Base-by-base conservation (phyloP, 2,113 vertebrate genomes). In the Colaptes auratus region DNA sequence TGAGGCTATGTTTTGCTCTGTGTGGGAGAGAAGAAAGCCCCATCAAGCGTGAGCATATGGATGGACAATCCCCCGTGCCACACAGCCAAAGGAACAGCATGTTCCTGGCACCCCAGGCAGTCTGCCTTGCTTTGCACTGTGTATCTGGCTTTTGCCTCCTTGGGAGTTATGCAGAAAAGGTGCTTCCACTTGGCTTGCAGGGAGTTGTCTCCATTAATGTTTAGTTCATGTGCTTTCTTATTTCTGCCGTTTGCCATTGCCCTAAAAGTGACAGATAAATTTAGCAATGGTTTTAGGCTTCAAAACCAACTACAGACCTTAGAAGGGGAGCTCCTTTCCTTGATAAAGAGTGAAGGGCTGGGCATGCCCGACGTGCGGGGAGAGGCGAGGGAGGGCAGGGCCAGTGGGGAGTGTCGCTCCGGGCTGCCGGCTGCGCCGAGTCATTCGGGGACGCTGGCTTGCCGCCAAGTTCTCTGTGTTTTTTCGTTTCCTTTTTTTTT, bases 381-480 rank as follows among this genome's bases (percentile, higher is more conserved):
- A 84, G 84, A 91, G 70, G 35, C 79, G 70, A 46, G 61, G 78
- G 89, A 75, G 70, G 70, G 83, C 44, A 19, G 42, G 33, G 67
- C 66, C 3, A 42, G 23, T 21, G 63, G 86, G 76, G 82, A 83
- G 75, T 19, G 53, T 74, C 61, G 65, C 61, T 90, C 42, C 3
- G 18, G 63, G 82, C 81, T 60, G 96, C 96, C 52, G 27, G 60
- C 91, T 27, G 23, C 90, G 90, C 16, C 3, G 95, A 94, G 96
- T 97, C 97, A 97, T 96, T 96, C 60, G 44, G 87, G 96, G 96
- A 97, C 96, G 83, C 93, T 95, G 96, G 96, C 97, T 89, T 53
- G 60, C 82, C 42, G 77, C 95, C 93, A 92, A 90, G 72, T 78
- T 61, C 91, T 91, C 71, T 48, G 78, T 3, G 27, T 39, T 35